Conservation (phyloP, 2,888 invertebrate species). For the Piscicola geometra region DNA sequence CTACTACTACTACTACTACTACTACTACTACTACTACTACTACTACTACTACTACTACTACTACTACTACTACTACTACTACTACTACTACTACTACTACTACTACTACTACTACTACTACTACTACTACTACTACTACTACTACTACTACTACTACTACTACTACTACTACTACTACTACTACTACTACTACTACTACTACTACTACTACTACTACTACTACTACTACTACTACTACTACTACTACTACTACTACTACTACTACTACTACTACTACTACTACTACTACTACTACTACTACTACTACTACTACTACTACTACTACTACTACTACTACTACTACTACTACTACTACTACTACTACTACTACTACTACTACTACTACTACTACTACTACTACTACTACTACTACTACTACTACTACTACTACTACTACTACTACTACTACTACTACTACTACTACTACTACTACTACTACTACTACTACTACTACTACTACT, state of each 20-base stretch:
- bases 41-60: conserved; percentile 27
- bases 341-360: background rate
- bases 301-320: background rate
- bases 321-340: background rate
- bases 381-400: background rate
- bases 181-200: background rate
- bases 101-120: background rate
- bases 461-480: background rate
- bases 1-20: no score
- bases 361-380: background rate
- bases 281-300: background rate
- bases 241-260: background rate
- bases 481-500: background rate
- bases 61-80: conserved; percentile 11
- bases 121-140: conserved; percentile 17
- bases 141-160: background rate
- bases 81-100: conserved; percentile 15
- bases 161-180: background rate
- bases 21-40: conserved; percentile 28
- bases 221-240: background rate
- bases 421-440: background rate
- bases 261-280: background rate
- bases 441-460: background rate
- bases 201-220: background rate
- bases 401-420: background rate